Evolutionary conservation across 2,113 vertebrate species (phyloP).

Genomic region (Hydropotes inermis): DNA sequence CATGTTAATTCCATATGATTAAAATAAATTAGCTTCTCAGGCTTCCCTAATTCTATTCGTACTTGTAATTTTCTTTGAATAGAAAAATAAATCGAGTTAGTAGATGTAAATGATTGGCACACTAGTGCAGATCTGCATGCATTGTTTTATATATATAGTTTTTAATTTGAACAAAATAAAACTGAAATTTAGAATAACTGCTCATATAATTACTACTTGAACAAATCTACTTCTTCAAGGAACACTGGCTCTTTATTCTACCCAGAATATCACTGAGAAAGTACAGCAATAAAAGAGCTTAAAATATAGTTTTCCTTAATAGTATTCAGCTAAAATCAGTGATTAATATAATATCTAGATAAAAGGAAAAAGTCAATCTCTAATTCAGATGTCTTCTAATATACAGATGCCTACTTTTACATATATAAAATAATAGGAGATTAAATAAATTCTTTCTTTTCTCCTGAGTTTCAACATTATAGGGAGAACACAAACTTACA

Average conservation of each 20-base stretch:
- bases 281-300: background rate
- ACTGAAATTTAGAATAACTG: background rate
- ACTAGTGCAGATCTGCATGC: background rate
- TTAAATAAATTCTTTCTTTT: background rate
- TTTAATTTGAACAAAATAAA: background rate
- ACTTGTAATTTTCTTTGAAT: background rate
- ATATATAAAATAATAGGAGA: background rate
- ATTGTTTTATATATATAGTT: background rate
- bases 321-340: background rate
- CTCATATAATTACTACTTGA: background rate
- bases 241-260: background rate
- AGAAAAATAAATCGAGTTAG: slow-evolving; percentile 11
- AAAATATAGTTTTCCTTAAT: background rate
- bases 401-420: background rate
- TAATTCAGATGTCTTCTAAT: background rate
- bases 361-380: slow-evolving; percentile 25
- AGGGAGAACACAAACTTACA: background rate
- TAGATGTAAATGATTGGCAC: background rate
- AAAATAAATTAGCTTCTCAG: slow-evolving; percentile 14
- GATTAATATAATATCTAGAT: background rate
- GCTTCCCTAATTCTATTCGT: background rate
- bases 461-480: background rate
- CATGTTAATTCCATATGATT: background rate
- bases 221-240: background rate
- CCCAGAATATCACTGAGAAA: background rate